A percentile compares a stretch with the other conserved stretches of the same genome.
phyloP scores from a whole-genome alignment of 2,888 invertebrate species.

The Lucinisca nassula region DNA sequence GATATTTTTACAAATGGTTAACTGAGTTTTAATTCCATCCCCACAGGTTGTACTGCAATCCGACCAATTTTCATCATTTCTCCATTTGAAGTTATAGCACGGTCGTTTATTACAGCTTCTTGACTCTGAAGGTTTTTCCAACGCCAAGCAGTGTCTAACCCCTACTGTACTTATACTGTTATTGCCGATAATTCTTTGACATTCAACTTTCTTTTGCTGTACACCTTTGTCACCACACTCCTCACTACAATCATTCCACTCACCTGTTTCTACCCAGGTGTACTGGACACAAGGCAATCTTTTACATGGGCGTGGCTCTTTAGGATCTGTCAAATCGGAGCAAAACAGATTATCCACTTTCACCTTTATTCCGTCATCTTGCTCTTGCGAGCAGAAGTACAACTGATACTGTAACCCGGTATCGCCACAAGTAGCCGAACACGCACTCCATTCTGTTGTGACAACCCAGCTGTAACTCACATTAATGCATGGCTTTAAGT shows the following conservation, averaged over 20 bases:
- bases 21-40: slow-evolving; percentile 28
- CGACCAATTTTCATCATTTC: slow-evolving; percentile 46
- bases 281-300: slow-evolving; percentile 60
- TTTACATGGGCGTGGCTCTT: slow-evolving; percentile 68
- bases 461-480: slow-evolving; percentile 72
- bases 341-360: slow-evolving; percentile 60
- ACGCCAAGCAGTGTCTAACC: slow-evolving; percentile 49
- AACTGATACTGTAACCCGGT: slow-evolving; percentile 62
- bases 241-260: slow-evolving; percentile 63
- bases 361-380: slow-evolving; percentile 18
- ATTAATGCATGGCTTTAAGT: slow-evolving; percentile 53
- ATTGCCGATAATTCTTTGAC: slow-evolving; percentile 35
- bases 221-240: slow-evolving; percentile 67
- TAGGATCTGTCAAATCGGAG: slow-evolving; percentile 51
- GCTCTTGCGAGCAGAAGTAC: slow-evolving; percentile 57
- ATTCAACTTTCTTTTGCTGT: slow-evolving; percentile 34
- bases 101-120: slow-evolving; percentile 66
- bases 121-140: slow-evolving; percentile 48
- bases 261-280: slow-evolving; percentile 44
- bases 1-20: slow-evolving; percentile 66
- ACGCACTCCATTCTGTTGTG: slow-evolving; percentile 74
- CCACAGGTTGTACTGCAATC: slow-evolving; percentile 67
- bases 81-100: slow-evolving; percentile 66
- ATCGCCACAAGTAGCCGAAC: slow-evolving; percentile 70
- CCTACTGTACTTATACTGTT: slow-evolving; percentile 24